Evolutionary conservation across 1,140 invertebrate species (phyloP).

Genomic region (Drosophila elegans): DNA sequence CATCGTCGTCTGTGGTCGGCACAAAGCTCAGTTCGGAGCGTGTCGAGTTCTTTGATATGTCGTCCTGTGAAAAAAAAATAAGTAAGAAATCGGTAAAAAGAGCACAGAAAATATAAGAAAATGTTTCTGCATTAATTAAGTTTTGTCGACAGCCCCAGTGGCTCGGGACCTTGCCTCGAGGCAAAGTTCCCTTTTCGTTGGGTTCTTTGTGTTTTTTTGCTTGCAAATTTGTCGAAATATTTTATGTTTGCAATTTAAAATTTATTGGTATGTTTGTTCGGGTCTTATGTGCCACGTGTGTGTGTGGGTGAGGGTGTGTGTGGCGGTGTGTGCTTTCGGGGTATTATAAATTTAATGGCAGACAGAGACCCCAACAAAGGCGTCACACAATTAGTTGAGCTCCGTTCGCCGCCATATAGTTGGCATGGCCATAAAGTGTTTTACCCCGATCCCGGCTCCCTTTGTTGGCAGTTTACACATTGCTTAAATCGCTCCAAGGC

Average conservation of each 20-base stretch:
- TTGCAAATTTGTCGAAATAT: constrained; percentile 78
- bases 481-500: constrained; percentile 53
- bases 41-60: constrained; percentile 91
- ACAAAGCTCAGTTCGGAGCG: constrained; percentile 93
- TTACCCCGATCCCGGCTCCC: constrained; percentile 24
- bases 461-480: constrained; percentile 41
- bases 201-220: constrained; percentile 36
- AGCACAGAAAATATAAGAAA: constrained; percentile 53
- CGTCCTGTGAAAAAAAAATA: constrained; percentile 87
- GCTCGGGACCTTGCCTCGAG: constrained; percentile 29
- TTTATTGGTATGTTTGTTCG: constrained; percentile 70
- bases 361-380: constrained; percentile 38
- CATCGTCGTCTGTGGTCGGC: constrained; percentile 93
- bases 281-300: constrained; percentile 70
- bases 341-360: constrained; percentile 77
- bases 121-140: constrained; percentile 82
- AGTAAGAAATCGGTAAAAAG: constrained; percentile 5
- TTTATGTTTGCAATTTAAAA: constrained; percentile 84
- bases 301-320: constrained; percentile 3
- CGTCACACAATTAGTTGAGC: constrained; percentile 76
- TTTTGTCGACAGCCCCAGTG: constrained; percentile 18
- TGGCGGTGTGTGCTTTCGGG: constrained; percentile 15
- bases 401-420: constrained; percentile 53
- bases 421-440: constrained; percentile 65
- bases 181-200: constrained; percentile 26